phyloP scores from a whole-genome alignment of 1,140 invertebrate species.

The Dysdera silvatica region DNA sequence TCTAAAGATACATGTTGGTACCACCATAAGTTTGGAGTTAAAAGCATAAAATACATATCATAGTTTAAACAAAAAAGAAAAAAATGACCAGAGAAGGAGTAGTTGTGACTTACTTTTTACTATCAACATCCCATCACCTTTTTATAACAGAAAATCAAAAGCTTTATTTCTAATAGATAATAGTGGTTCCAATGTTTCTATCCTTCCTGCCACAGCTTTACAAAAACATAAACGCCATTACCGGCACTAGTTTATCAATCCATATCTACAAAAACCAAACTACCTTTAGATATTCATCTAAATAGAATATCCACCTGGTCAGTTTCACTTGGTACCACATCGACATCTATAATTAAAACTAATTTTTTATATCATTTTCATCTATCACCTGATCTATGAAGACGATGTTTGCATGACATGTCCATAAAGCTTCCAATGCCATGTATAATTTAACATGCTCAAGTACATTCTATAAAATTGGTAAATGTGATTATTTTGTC shows the following conservation, averaged over 20 bases:
- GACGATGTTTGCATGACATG: neutral
- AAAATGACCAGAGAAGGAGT: neutral
- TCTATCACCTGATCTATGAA: constrained; percentile 1
- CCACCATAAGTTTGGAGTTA: constrained; percentile 9
- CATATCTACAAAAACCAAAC: neutral
- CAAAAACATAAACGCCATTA: neutral
- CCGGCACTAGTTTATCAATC: constrained; percentile 13
- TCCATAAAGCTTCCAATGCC: neutral
- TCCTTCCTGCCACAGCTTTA: neutral
- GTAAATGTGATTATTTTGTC: neutral
- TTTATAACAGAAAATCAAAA: constrained; percentile 4
- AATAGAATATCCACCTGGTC: neutral
- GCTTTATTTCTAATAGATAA: constrained; percentile 18
- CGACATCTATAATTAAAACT: constrained; percentile 10
- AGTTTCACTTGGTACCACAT: constrained; percentile 1
- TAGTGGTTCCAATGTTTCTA: constrained; percentile 6
- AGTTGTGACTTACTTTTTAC: neutral
- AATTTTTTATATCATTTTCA: constrained; percentile 25
- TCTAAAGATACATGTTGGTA: no score
- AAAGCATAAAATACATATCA: constrained; percentile 6
- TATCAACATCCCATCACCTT: constrained; percentile 5
- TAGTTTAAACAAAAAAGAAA: neutral
- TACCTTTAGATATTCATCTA: constrained; percentile 7
- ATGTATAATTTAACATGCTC: neutral
- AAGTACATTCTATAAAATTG: constrained; percentile 1